Evolutionary conservation across 2,113 vertebrate species (phyloP).

Genomic region (Elachura formosa): DNA sequence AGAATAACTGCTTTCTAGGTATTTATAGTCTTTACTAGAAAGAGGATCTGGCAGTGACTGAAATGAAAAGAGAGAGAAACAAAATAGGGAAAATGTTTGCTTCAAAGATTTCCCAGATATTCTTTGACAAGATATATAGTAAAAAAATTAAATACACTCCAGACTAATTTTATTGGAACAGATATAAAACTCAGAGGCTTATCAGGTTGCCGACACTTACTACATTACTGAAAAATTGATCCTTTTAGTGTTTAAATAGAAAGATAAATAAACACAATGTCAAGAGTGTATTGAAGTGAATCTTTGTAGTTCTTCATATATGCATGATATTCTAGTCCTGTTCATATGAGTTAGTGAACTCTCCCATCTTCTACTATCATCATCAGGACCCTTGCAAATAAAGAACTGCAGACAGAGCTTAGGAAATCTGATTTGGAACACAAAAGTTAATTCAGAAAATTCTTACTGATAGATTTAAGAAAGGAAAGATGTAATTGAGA

Average conservation of each 20-base stretch:
- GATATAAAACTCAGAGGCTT: neutral
- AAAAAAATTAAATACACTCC: neutral
- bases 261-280: neutral
- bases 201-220: neutral
- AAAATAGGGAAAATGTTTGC: neutral
- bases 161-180: neutral
- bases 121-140: neutral
- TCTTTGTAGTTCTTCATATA: neutral
- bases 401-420: neutral
- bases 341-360: neutral
- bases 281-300: neutral
- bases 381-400: neutral
- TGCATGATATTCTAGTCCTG: neutral
- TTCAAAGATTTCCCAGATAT: neutral
- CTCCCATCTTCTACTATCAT: neutral
- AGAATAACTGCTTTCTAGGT: conserved; percentile 13
- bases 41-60: neutral
- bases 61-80: neutral
- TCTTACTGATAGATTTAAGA: neutral
- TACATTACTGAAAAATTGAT: neutral
- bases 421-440: neutral
- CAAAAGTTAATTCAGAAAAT: neutral
- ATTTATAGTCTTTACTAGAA: conserved; percentile 50
- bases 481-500: neutral
- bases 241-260: neutral